These are phyloP conservation scores for Percina caprodes DNA, from an alignment of 2,113 vertebrate genomes.

Conservation along the genomic window DNA sequence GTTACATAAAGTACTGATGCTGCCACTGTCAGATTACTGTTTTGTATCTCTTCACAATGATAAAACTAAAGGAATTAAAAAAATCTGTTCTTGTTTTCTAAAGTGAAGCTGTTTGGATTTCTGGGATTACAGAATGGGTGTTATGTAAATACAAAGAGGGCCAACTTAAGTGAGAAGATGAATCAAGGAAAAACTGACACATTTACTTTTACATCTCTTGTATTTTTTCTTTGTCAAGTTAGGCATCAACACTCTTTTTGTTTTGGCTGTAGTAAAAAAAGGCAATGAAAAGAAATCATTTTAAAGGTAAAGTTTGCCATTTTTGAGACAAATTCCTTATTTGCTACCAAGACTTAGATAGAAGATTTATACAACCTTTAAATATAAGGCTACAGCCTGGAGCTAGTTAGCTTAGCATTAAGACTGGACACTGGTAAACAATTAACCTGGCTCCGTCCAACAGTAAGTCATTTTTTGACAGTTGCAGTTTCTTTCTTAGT, in stretches of 20 bases:
- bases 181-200: neutral
- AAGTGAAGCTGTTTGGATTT: constrained; percentile 10
- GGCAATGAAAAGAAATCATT: neutral
- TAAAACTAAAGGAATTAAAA: constrained; percentile 12
- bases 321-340: neutral
- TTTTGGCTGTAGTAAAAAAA: neutral
- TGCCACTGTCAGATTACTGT: constrained; percentile 39
- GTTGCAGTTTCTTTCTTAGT: constrained; percentile 22
- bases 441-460: neutral
- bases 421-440: neutral
- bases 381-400: too few species aligned
- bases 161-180: neutral
- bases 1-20: constrained; percentile 41
- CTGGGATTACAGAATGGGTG: neutral
- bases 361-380: too few species aligned
- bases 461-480: constrained; percentile 25
- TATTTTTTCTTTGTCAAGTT: neutral
- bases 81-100: constrained; percentile 7
- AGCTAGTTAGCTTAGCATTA: neutral
- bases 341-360: too few species aligned
- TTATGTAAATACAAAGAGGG: neutral
- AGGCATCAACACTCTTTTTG: neutral
- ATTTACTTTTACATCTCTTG: neutral
- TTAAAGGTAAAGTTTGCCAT: neutral
- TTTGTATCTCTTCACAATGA: constrained; percentile 32